These are phyloP conservation scores for Pachyuromys duprasi DNA, from an alignment of 2,797 vertebrate genomes.

Conservation along the genomic window DNA sequence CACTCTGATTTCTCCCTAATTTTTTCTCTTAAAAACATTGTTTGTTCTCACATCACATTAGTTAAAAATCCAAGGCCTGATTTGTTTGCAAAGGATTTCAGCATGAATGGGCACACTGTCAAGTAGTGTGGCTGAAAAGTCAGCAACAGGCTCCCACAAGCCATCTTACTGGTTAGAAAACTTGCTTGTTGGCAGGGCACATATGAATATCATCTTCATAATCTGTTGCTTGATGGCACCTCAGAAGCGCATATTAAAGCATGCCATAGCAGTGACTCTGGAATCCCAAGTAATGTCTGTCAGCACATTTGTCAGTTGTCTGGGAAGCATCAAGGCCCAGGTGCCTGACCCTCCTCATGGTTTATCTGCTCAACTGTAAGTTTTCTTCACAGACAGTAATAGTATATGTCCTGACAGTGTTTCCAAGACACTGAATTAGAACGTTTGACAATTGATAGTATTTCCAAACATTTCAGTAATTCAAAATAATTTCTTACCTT, in stretches of 20 bases:
- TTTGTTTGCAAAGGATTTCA: conserved; percentile 52
- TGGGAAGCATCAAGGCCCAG: not conserved
- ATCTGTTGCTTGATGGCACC: not conserved
- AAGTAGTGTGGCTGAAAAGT: not conserved
- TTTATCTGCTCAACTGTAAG: not conserved
- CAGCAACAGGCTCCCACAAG: conserved; percentile 2
- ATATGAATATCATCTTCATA: conserved; percentile 13
- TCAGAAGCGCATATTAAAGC: not conserved
- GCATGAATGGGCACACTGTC: not conserved
- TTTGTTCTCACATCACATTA: conserved; percentile 53
- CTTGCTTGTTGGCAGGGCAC: not conserved
- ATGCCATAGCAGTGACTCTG: not conserved
- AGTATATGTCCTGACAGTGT: not conserved
- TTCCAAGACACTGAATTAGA: not conserved
- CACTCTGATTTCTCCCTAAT: conserved; percentile 83
- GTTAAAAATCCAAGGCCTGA: conserved; percentile 52
- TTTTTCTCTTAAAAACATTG: conserved; percentile 48
- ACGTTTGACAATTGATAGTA: not conserved
- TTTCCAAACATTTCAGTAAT: conserved; percentile 4
- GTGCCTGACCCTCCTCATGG: not conserved
- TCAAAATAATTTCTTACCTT: not conserved
- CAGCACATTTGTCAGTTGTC: not conserved
- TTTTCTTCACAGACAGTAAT: not conserved
- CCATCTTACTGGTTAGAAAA: not conserved
- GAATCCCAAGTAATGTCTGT: not conserved